Percentiles rank a stretch among this genome's conserved stretches.
These are phyloP conservation scores for Mallotus villosus DNA, from an alignment of 2,797 vertebrate genomes.

Conservation along the genomic window DNA sequence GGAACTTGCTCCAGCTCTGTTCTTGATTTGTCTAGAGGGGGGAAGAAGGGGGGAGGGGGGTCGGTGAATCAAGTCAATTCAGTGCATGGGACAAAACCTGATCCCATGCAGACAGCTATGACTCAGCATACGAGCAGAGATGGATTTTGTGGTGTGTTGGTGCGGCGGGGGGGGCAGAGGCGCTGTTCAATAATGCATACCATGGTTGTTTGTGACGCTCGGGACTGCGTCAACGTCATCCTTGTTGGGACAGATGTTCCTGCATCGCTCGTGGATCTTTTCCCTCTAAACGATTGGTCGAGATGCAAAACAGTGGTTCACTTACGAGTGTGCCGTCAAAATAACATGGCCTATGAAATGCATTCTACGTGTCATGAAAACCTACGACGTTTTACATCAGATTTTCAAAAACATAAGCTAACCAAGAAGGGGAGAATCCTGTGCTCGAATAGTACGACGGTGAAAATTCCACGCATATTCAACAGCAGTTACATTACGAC, in stretches of 20 bases:
- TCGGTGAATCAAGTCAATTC: background rate
- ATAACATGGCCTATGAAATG: too few relatives aligned
- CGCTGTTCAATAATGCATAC: conserved; percentile 70
- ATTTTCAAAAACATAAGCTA: too few relatives aligned
- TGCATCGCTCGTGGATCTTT: conserved; percentile 89
- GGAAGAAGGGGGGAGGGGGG: conserved; percentile 21
- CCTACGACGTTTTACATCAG: too few relatives aligned
- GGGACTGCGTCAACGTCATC: conserved; percentile 82
- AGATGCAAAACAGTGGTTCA: background rate
- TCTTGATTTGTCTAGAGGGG: conserved; percentile 88
- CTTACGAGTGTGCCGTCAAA: conserved; percentile 12
- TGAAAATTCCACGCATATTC: background rate
- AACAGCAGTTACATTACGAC: background rate
- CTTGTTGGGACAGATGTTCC: conserved; percentile 87
- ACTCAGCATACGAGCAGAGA: background rate
- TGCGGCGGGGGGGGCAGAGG: background rate
- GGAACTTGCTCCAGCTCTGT: conserved; percentile 97
- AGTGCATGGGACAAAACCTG: background rate
- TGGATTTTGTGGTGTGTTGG: background rate
- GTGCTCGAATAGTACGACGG: background rate
- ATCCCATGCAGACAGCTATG: background rate
- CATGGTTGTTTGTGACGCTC: conserved; percentile 80
- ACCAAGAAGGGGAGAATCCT: background rate
- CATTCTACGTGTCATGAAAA: too few relatives aligned
- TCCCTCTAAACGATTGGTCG: conserved; percentile 79